A percentile compares a stretch with the other conserved stretches of the same genome.
These are phyloP conservation scores for Artemia franciscana DNA, from an alignment of 1,140 invertebrate genomes.

Conservation along the genomic window DNA sequence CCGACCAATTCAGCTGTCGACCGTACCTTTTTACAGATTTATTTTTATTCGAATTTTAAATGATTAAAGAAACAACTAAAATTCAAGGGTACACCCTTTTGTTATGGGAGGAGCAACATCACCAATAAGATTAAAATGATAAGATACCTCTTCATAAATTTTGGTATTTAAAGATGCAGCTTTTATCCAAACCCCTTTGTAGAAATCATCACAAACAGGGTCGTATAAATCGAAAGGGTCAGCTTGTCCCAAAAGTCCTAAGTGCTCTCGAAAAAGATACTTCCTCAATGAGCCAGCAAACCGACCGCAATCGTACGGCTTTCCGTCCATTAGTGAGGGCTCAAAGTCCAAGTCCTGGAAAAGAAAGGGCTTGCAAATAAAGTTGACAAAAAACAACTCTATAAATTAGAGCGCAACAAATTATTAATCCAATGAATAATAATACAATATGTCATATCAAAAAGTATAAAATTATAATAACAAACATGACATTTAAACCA, in stretches of 20 bases:
- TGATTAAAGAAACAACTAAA: too few species aligned
- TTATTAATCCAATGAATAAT: background rate
- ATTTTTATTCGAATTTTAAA: too few species aligned
- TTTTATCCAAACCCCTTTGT: slow-evolving; percentile 49
- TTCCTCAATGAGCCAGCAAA: slow-evolving; percentile 62
- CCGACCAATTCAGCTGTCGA: too few species aligned
- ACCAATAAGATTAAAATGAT: too few species aligned
- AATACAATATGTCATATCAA: too few species aligned
- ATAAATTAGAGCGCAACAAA: background rate
- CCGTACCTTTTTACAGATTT: too few species aligned
- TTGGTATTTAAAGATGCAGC: slow-evolving; percentile 55
- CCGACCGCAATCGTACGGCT: slow-evolving; percentile 48
- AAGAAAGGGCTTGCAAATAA: slow-evolving; percentile 3
- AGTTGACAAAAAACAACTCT: background rate
- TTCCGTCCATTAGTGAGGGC: slow-evolving; percentile 51
- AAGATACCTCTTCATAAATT: slow-evolving; percentile 66
- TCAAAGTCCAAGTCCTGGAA: slow-evolving; percentile 52
- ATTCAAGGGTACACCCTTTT: too few species aligned
- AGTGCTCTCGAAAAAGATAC: slow-evolving; percentile 70
- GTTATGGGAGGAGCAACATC: too few species aligned
- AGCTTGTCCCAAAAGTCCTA: slow-evolving; percentile 33
- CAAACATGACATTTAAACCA: too few species aligned
- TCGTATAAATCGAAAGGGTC: slow-evolving; percentile 32
- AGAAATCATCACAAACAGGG: slow-evolving; percentile 48
- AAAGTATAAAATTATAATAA: too few species aligned